phyloP scores from a whole-genome alignment of 2,113 vertebrate species.

The Nyctereutes procyonoides region DNA sequence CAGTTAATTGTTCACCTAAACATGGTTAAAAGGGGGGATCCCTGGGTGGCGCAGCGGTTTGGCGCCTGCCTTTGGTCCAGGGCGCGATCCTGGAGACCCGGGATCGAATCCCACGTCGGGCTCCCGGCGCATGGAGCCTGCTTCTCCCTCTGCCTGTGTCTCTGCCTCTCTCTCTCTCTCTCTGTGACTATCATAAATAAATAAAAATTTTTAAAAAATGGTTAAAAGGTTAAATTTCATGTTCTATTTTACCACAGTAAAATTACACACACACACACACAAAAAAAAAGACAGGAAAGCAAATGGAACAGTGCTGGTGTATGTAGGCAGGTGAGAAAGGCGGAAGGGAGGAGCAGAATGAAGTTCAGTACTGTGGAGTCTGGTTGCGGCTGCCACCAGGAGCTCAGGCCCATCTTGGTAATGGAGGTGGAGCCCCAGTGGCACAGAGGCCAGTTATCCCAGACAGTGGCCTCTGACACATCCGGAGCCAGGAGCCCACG shows the following conservation, averaged over 20 bases:
- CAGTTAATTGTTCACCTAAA: not conserved
- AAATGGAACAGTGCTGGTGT: not conserved
- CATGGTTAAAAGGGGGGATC: too few species aligned
- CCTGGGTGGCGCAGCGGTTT: too few species aligned
- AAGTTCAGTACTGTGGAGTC: not conserved
- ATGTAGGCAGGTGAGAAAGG: not conserved
- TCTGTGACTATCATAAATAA: too few species aligned
- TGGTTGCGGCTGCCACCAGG: too few species aligned
- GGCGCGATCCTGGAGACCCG: too few species aligned
- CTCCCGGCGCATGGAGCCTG: too few species aligned
- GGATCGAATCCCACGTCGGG: too few species aligned
- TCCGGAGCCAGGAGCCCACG: not conserved
- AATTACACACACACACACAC: not conserved
- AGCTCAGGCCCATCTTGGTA: not conserved
- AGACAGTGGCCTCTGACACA: not conserved
- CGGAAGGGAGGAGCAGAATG: not conserved
- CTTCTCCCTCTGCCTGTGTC: too few species aligned
- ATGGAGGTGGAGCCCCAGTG: not conserved
- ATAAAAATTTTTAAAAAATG: too few species aligned
- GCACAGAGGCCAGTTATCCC: not conserved
- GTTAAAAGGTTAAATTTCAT: not conserved
- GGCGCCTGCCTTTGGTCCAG: too few species aligned
- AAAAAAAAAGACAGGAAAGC: not conserved
- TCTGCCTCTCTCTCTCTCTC: too few species aligned
- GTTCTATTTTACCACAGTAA: not conserved